These are phyloP conservation scores for Blastomussa wellsi DNA, from an alignment of 92 coral and sea anemone genomes.

Conservation along the genomic window DNA sequence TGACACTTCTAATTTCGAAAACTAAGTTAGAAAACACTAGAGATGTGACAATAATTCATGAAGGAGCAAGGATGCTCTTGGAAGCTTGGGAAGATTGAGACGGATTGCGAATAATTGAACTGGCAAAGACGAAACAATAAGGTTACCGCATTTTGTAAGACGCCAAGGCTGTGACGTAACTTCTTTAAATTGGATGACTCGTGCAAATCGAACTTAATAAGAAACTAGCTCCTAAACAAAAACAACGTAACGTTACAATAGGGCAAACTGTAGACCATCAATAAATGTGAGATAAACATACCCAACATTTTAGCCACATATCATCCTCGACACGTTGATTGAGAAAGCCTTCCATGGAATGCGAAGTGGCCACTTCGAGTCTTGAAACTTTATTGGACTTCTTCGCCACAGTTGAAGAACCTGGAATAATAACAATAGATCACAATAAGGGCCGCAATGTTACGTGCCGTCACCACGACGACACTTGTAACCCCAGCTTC, in stretches of 20 bases:
- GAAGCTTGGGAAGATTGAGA: background rate
- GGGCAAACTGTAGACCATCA: background rate
- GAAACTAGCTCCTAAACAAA: background rate
- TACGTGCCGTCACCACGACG: background rate
- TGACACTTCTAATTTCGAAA: background rate
- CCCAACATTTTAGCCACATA: constrained; percentile 91
- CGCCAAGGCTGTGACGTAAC: background rate
- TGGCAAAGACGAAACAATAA: background rate
- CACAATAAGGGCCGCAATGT: background rate
- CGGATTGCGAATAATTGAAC: background rate
- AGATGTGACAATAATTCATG: background rate
- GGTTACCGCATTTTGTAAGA: background rate
- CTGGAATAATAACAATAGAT: constrained; percentile 23
- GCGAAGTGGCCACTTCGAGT: constrained; percentile 36
- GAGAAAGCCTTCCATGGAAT: constrained; percentile 69
- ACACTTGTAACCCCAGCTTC: background rate
- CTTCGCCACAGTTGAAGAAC: constrained; percentile 23
- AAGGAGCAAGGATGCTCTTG: background rate
- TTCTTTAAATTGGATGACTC: background rate
- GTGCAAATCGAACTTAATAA: background rate
- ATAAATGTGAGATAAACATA: constrained; percentile 28
- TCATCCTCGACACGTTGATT: constrained; percentile 72
- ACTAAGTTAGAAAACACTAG: background rate
- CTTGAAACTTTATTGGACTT: constrained; percentile 12
- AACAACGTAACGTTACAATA: background rate